Conservation (phyloP, 2,797 vertebrate genomes). For the Chelmon rostratus region DNA sequence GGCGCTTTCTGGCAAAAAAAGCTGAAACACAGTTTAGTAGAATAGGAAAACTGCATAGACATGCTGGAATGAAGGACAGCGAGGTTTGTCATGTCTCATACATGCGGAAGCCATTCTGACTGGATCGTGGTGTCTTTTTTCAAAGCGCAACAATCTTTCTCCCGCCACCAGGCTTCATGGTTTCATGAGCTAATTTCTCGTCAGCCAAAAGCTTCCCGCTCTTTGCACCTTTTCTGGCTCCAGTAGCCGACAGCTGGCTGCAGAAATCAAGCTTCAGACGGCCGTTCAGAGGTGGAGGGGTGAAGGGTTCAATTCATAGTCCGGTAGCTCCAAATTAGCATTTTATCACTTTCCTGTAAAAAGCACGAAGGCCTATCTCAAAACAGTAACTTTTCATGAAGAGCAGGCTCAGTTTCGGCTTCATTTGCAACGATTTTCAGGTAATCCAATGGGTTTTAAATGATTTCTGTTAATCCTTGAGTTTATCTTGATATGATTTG, state of each 20-base stretch:
- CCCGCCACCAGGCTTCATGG: too few relatives aligned
- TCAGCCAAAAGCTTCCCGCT: background rate
- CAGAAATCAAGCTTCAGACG: background rate
- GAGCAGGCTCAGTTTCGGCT: background rate
- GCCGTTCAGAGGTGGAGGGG: background rate
- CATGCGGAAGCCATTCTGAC: background rate
- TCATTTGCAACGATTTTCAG: background rate
- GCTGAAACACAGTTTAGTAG: background rate
- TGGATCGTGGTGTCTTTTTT: too few relatives aligned
- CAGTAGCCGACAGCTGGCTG: background rate
- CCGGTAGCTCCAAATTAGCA: background rate
- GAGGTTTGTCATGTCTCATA: background rate
- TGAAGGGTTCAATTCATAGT: background rate
- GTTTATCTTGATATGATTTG: background rate
- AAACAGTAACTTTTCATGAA: background rate
- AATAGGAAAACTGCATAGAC: background rate
- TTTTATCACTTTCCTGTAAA: background rate
- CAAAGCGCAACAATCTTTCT: too few relatives aligned
- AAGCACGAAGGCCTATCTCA: background rate
- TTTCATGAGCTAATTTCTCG: background rate
- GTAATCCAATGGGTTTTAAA: background rate
- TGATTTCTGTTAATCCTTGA: background rate
- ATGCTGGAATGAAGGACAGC: background rate
- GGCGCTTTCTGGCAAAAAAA: background rate
- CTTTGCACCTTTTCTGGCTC: background rate